A percentile compares a stretch with the other conserved stretches of the same genome.
These are phyloP conservation scores for Lucinisca nassula DNA, from an alignment of 2,888 invertebrate species.

Conservation along the genomic window DNA sequence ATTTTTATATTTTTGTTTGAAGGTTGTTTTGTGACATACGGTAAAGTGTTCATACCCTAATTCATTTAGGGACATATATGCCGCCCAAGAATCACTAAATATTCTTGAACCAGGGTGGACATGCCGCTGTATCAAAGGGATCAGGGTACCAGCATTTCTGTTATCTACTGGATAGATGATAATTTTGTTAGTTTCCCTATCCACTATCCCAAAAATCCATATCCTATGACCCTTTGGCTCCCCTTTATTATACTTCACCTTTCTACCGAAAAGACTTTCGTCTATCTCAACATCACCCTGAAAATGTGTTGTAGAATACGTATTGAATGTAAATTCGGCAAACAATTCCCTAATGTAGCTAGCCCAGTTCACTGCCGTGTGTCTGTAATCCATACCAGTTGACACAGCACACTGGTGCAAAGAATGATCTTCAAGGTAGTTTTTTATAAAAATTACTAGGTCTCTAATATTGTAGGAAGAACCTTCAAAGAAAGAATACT, in stretches of 20 bases:
- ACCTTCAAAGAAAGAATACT: neutral
- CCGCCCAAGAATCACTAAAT: constrained; percentile 10
- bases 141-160: neutral
- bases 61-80: neutral
- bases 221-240: neutral
- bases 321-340: neutral
- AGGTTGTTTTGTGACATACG: neutral
- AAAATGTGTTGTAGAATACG: neutral
- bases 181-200: neutral
- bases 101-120: neutral
- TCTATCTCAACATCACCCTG: constrained; percentile 3
- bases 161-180: neutral
- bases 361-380: neutral
- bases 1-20: neutral
- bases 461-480: neutral
- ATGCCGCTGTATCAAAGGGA: constrained; percentile 5
- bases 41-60: neutral
- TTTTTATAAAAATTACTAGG: neutral
- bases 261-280: neutral
- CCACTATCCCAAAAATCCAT: neutral
- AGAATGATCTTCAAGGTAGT: neutral
- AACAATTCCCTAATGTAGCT: neutral
- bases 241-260: constrained; percentile 4
- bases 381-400: constrained; percentile 2
- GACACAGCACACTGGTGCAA: neutral